phyloP scores from a whole-genome alignment of 1,140 invertebrate genomes.

The Hetaerina americana region DNA sequence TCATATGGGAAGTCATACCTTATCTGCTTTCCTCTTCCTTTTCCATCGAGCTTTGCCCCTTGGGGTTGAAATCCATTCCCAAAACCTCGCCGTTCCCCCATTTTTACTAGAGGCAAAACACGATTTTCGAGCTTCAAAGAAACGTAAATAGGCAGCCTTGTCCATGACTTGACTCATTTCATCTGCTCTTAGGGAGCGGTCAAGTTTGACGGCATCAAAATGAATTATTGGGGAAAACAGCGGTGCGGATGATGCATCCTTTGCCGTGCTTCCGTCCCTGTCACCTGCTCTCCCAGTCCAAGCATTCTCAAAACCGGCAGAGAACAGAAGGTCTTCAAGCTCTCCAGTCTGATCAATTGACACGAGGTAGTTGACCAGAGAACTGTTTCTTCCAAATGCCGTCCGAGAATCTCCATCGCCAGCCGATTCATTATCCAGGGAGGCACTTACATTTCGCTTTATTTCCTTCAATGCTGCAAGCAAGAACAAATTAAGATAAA shows the following conservation, averaged over 20 bases:
- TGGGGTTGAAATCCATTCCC: constrained; percentile 26
- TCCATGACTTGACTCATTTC: constrained; percentile 10
- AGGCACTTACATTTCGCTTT: constrained; percentile 4
- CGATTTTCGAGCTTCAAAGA: constrained; percentile 30
- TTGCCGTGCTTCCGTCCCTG: not conserved
- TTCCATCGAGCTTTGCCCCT: not conserved
- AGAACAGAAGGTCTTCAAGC: not conserved
- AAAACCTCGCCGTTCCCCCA: constrained; percentile 39
- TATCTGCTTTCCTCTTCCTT: not conserved
- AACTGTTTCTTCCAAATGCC: not conserved
- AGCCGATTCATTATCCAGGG: not conserved
- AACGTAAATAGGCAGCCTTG: constrained; percentile 10
- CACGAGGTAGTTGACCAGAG: not conserved
- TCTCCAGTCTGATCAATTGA: not conserved
- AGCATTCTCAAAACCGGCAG: not conserved
- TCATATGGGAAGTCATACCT: too few species aligned
- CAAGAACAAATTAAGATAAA: constrained; percentile 10
- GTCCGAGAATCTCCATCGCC: not conserved
- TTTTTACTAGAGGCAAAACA: constrained; percentile 33
- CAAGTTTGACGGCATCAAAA: constrained; percentile 19
- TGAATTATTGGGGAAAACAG: not conserved
- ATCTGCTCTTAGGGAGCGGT: constrained; percentile 16
- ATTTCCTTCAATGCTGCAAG: constrained; percentile 23
- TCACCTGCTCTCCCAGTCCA: not conserved
- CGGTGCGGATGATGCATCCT: not conserved